phyloP scores from a whole-genome alignment of 2,113 vertebrate genomes.

The Microcebus murinus region DNA sequence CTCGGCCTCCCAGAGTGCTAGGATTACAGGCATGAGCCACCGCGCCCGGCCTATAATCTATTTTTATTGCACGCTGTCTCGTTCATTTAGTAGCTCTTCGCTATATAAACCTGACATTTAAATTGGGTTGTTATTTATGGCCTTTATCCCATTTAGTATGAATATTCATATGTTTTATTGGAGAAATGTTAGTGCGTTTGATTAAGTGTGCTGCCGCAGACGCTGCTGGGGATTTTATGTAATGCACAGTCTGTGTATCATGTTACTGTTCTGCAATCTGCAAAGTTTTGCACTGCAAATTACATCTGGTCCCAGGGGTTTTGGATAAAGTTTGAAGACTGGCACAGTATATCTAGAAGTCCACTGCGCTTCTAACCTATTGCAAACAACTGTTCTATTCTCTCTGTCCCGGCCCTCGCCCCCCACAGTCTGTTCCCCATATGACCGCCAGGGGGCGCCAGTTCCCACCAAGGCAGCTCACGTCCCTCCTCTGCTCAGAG shows the following conservation, averaged over 20 bases:
- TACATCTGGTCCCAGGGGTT: background rate
- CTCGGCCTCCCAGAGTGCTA: too few species aligned
- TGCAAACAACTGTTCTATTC: background rate
- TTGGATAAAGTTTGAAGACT: background rate
- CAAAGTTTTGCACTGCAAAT: background rate
- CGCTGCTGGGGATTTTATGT: fast-evolving
- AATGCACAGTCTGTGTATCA: background rate
- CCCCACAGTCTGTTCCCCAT: background rate
- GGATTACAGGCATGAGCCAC: too few species aligned
- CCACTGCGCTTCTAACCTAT: background rate
- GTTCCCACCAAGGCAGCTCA: background rate
- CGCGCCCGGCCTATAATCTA: too few species aligned
- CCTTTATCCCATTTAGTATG: background rate
- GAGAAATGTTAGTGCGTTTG: background rate
- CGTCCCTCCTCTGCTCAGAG: background rate
- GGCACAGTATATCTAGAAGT: background rate
- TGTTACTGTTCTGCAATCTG: background rate
- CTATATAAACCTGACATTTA: background rate
- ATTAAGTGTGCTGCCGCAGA: background rate
- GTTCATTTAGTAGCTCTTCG: background rate
- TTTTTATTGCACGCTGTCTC: background rate
- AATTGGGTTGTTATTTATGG: background rate
- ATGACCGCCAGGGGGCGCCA: background rate
- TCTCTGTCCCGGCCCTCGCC: fast-evolving
- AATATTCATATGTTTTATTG: background rate